phyloP scores from a whole-genome alignment of 2,888 invertebrate genomes.

The Lycophotia porphyrea region DNA sequence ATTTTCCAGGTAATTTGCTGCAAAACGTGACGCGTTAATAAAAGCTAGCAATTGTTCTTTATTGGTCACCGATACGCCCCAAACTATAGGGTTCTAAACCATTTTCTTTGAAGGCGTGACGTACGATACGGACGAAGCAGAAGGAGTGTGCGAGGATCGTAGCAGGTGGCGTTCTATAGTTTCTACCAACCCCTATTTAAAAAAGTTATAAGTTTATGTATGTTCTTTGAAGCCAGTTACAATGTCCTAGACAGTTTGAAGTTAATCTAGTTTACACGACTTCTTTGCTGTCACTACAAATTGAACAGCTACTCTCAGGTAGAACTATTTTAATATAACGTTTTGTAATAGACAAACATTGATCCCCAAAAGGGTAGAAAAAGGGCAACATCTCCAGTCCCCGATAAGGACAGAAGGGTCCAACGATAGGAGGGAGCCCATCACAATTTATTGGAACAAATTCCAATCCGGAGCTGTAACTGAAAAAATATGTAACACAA shows the following conservation, averaged over 20 bases:
- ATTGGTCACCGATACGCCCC: background rate
- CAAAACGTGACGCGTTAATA: background rate
- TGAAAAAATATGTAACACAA: constrained; percentile 60
- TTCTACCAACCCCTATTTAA: background rate
- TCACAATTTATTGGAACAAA: constrained; percentile 60
- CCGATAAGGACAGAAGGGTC: constrained; percentile 49
- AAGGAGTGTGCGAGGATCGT: background rate
- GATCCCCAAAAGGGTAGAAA: constrained; percentile 49
- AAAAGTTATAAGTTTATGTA: background rate
- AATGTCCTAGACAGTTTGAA: background rate
- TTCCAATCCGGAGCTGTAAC: constrained; percentile 55
- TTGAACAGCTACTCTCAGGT: constrained; percentile 4
- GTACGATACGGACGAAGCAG: background rate
- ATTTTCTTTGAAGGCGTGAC: background rate
- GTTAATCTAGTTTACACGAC: background rate
- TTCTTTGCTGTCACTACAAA: background rate
- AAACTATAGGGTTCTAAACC: too few relatives aligned
- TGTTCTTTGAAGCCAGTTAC: background rate
- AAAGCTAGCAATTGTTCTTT: background rate
- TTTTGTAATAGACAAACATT: constrained; percentile 52
- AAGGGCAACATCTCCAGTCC: constrained; percentile 34
- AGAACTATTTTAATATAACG: constrained; percentile 30
- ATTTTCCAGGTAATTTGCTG: background rate
- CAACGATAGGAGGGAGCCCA: constrained; percentile 32
- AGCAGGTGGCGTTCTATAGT: background rate